phyloP scores from a whole-genome alignment of 1,140 invertebrate genomes.

The Trichogramma pretiosum region DNA sequence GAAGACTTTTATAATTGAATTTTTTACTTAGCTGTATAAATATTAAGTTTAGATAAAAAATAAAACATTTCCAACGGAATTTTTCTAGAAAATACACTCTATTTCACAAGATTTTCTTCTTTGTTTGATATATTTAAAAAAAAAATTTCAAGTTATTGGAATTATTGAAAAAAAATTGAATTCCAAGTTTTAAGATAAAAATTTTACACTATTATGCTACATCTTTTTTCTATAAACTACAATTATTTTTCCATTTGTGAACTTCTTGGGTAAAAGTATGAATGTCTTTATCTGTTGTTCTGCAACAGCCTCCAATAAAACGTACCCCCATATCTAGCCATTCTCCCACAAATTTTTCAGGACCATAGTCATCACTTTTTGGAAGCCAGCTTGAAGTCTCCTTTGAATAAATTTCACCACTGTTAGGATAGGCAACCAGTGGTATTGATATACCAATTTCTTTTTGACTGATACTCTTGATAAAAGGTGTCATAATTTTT shows the following conservation, averaged over 20 bases:
- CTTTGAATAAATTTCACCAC: constrained; percentile 56
- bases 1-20: neutral
- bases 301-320: constrained; percentile 73
- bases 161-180: no score
- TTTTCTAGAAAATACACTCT: neutral
- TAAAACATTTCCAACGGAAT: neutral
- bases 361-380: no score
- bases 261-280: constrained; percentile 42
- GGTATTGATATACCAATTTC: no score
- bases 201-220: no score
- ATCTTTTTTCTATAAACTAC: no score
- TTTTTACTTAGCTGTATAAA: neutral
- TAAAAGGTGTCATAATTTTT: constrained; percentile 46
- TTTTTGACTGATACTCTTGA: constrained; percentile 43
- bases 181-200: no score
- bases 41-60: constrained; percentile 3
- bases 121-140: no score
- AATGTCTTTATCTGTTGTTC: constrained; percentile 59
- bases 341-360: constrained; percentile 50
- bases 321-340: constrained; percentile 64
- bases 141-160: no score
- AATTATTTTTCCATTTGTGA: constrained; percentile 21
- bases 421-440: constrained; percentile 66
- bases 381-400: no score
- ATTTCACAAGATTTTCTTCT: neutral